A percentile compares a stretch with the other conserved stretches of the same genome.
Conservation (phyloP, 2,113 vertebrate species). For the Conger conger region DNA sequence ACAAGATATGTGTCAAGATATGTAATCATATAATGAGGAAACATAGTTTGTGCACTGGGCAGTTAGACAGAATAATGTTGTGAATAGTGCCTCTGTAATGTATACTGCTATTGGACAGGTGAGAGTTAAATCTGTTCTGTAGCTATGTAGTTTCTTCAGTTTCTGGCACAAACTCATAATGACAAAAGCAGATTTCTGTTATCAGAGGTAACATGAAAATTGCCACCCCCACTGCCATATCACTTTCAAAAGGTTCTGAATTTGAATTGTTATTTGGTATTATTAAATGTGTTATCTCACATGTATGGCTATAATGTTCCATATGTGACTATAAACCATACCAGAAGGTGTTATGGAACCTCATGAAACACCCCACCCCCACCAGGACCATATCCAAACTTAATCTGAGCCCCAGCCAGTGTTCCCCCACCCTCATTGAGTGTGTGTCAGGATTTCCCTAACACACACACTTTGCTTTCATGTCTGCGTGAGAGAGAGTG, state of each 20-base stretch:
- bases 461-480: background rate
- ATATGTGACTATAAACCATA: background rate
- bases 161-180: conserved; percentile 76
- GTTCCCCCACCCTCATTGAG: background rate
- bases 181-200: conserved; percentile 81
- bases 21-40: background rate
- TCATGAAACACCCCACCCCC: background rate
- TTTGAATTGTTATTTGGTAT: conserved; percentile 56
- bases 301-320: conserved; percentile 45
- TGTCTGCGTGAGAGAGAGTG: background rate
- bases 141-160: conserved; percentile 43
- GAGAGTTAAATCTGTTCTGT: conserved; percentile 77
- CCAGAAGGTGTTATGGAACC: background rate
- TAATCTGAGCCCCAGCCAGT: background rate
- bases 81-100: conserved; percentile 5
- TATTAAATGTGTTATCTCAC: conserved; percentile 48
- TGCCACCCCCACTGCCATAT: conserved; percentile 31
- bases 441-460: no score
- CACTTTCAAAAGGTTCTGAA: conserved; percentile 44
- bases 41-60: background rate
- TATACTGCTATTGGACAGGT: conserved; percentile 12
- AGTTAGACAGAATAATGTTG: background rate
- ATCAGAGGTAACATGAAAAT: conserved; percentile 75
- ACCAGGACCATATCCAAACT: background rate
- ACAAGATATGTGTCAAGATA: background rate